phyloP scores from a whole-genome alignment of 2,113 vertebrate genomes.

The Noturus placidus region DNA sequence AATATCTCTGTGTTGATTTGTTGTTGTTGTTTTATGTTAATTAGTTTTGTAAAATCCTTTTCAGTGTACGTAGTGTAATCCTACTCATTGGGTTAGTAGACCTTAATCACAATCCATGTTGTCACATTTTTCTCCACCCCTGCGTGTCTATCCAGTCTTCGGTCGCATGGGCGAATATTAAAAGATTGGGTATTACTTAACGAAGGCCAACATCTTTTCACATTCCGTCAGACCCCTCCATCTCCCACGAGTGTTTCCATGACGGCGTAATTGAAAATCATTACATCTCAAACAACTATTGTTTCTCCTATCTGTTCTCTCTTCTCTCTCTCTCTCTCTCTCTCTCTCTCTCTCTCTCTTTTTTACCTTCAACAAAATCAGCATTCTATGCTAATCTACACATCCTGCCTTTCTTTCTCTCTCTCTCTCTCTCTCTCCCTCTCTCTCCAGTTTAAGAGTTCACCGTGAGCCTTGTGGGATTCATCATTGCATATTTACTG shows the following conservation, averaged over 20 bases:
- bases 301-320: constrained; percentile 32
- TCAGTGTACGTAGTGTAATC: neutral
- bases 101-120: neutral
- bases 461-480: constrained; percentile 75
- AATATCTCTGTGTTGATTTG: neutral
- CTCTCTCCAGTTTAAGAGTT: constrained; percentile 82
- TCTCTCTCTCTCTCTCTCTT: no score
- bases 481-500: constrained; percentile 98
- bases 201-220: neutral
- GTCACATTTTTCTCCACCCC: neutral
- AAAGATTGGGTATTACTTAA: neutral
- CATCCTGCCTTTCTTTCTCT: neutral
- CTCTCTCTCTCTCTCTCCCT: constrained; percentile 34
- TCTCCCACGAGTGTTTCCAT: constrained; percentile 60
- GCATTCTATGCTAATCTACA: neutral
- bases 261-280: constrained; percentile 71
- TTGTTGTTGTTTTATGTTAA: neutral
- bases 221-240: neutral
- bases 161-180: neutral
- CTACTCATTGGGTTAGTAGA: neutral
- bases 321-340: no score
- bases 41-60: neutral
- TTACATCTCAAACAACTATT: constrained; percentile 65
- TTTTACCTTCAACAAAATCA: neutral
- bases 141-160: neutral